Percentiles rank a stretch among this genome's conserved stretches.
These are phyloP conservation scores for Pherbina coryleti DNA, from an alignment of 2,888 invertebrate genomes.

Conservation along the genomic window DNA sequence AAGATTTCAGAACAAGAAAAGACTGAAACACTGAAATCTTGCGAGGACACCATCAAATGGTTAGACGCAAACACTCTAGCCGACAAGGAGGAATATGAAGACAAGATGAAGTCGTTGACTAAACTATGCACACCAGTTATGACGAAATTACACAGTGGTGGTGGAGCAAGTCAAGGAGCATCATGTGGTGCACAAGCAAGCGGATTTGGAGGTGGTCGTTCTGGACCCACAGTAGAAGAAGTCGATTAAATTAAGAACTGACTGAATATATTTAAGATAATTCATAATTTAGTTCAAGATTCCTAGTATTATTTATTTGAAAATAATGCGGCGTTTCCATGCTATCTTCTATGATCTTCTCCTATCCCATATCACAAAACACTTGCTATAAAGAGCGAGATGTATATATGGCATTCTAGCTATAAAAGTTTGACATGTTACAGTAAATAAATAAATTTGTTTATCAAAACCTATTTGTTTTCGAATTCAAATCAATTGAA, in stretches of 20 bases:
- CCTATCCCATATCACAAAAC: too few species aligned
- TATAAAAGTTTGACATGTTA: too few species aligned
- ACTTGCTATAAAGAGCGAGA: too few species aligned
- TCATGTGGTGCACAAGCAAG: slow-evolving; percentile 71
- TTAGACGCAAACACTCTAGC: slow-evolving; percentile 83
- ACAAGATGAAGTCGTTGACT: slow-evolving; percentile 63
- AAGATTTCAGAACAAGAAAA: slow-evolving; percentile 78
- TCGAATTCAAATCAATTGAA: too few species aligned
- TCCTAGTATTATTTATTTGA: too few species aligned
- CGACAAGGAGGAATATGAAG: slow-evolving; percentile 81
- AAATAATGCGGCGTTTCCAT: too few species aligned
- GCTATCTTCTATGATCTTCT: too few species aligned
- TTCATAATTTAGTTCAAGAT: too few species aligned
- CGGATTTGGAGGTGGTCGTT: slow-evolving; percentile 72
- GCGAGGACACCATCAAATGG: slow-evolving; percentile 79
- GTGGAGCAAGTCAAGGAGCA: slow-evolving; percentile 66
- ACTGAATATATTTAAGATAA: too few species aligned
- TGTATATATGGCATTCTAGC: too few species aligned
- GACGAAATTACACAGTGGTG: slow-evolving; percentile 73
- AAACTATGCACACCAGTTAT: slow-evolving; percentile 68
- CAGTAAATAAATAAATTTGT: too few species aligned
- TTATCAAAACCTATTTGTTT: too few species aligned
- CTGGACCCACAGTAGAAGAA: slow-evolving; percentile 64
- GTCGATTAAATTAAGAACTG: slow-evolving; percentile 51
- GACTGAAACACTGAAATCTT: slow-evolving; percentile 75